phyloP scores from a whole-genome alignment of 2,113 vertebrate genomes.

The Scomber colias region DNA sequence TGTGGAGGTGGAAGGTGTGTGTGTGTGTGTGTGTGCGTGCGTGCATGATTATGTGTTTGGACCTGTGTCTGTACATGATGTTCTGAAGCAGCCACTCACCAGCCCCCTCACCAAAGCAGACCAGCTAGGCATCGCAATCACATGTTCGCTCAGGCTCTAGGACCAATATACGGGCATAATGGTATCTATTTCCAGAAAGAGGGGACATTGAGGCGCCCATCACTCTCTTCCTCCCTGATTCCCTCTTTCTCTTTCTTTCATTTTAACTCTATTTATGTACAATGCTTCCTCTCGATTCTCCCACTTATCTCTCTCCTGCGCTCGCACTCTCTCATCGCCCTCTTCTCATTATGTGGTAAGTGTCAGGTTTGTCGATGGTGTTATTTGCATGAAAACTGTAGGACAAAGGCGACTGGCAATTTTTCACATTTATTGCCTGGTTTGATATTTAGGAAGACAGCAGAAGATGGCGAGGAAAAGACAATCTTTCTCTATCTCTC shows the following conservation, averaged over 20 bases:
- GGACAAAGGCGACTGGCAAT: conserved; percentile 64
- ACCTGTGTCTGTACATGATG: conserved; percentile 69
- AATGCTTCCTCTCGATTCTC: conserved; percentile 68
- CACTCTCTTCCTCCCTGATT: conserved; percentile 16
- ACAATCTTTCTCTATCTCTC: conserved; percentile 25
- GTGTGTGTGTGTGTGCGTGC: conserved; percentile 26
- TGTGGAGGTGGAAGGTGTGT: conserved; percentile 72
- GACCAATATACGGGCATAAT: conserved; percentile 40
- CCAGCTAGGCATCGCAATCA: conserved; percentile 43
- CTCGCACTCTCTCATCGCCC: conserved; percentile 60
- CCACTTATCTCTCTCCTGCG: conserved; percentile 65
- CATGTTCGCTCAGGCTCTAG: conserved; percentile 51
- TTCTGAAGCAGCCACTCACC: conserved; percentile 74
- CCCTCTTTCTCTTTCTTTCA: conserved; percentile 25
- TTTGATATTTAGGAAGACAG: conserved; percentile 70
- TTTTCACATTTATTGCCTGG: conserved; percentile 64
- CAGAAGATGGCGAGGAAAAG: conserved; percentile 15
- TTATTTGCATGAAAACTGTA: conserved; percentile 76
- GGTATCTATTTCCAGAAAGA: conserved; percentile 56
- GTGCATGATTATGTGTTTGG: conserved; percentile 55
- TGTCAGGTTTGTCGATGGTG: conserved; percentile 69
- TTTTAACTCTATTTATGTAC: conserved; percentile 53
- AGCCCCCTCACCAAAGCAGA: conserved; percentile 58
- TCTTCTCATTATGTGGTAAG: conserved; percentile 75
- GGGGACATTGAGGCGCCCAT: conserved; percentile 26